A percentile compares a stretch with the other conserved stretches of the same genome.
phyloP scores from a whole-genome alignment of 53 echinoderm and acorn worm genomes.

The Holothuria scabra region DNA sequence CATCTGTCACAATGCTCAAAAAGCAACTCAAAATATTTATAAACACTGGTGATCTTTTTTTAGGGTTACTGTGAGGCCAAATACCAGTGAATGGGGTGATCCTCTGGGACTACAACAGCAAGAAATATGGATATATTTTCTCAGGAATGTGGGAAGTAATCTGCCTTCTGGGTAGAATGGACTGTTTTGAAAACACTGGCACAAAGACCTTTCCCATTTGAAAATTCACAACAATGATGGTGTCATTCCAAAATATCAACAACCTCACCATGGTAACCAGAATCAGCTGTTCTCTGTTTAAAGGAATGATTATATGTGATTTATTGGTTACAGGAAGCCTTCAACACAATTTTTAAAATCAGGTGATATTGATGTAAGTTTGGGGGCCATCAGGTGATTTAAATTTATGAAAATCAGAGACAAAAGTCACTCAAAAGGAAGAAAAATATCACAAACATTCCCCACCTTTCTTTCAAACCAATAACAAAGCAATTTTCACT shows the following conservation, averaged over 20 bases:
- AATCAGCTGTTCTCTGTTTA: slow-evolving; percentile 35
- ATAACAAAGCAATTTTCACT: too few relatives aligned
- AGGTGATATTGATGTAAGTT: too few relatives aligned
- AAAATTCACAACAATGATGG: neutral
- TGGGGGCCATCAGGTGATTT: neutral
- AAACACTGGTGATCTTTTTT: neutral
- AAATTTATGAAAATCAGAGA: slow-evolving; percentile 10
- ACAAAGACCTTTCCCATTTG: neutral
- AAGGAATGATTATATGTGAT: neutral
- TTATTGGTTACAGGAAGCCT: neutral
- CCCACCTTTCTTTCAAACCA: too few relatives aligned
- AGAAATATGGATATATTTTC: too few relatives aligned
- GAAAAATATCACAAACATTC: too few relatives aligned
- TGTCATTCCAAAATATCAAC: neutral
- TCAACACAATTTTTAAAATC: neutral
- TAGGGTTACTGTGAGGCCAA: too few relatives aligned
- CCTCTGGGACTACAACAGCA: too few relatives aligned
- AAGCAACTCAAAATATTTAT: neutral
- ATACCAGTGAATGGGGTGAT: too few relatives aligned
- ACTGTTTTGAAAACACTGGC: neutral
- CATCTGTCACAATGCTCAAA: too few relatives aligned
- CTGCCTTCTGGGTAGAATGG: neutral
- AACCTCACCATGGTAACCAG: slow-evolving; percentile 1
- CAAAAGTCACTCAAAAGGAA: neutral
- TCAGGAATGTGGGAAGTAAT: too few relatives aligned